A percentile compares a stretch with the other conserved stretches of the same genome.
Conservation (phyloP, 2,113 vertebrate species). For the Burhinus bistriatus region DNA sequence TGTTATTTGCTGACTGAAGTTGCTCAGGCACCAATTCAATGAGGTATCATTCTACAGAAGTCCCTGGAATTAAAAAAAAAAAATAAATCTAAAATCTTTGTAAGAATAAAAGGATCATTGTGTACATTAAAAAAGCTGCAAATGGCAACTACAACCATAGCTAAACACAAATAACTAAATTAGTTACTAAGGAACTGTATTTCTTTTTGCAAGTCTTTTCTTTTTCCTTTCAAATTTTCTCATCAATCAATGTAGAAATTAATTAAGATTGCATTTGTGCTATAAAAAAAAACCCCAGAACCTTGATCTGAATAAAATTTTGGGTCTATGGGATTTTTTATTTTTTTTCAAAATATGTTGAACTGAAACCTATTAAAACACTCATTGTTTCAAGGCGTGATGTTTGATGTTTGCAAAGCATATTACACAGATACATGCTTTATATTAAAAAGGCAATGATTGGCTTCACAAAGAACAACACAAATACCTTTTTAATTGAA, state of each 20-base stretch:
- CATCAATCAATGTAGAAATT: neutral
- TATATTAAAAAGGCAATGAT: constrained; percentile 28
- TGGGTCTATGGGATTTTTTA: neutral
- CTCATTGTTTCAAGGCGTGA: neutral
- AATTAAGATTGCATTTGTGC: neutral
- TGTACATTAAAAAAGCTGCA: neutral
- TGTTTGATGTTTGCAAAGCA: neutral
- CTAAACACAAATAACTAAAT: neutral
- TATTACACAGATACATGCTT: constrained; percentile 1
- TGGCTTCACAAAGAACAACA: constrained; percentile 36
- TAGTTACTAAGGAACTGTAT: neutral
- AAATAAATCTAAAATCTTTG: neutral
- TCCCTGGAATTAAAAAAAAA: neutral
- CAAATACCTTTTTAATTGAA: constrained; percentile 86
- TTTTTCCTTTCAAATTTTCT: neutral
- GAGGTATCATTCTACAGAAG: neutral
- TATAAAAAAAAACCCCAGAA: neutral
- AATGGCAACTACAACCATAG: neutral
- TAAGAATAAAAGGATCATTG: neutral
- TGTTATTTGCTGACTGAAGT: neutral
- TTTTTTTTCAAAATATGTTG: neutral
- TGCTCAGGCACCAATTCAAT: neutral
- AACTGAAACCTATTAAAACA: neutral
- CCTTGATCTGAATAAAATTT: neutral
- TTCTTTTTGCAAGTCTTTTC: neutral